Percentiles rank a stretch among this genome's conserved stretches.
Evolutionary conservation across 2,888 invertebrate genomes (phyloP).

Genomic region (Myathropa florea): DNA sequence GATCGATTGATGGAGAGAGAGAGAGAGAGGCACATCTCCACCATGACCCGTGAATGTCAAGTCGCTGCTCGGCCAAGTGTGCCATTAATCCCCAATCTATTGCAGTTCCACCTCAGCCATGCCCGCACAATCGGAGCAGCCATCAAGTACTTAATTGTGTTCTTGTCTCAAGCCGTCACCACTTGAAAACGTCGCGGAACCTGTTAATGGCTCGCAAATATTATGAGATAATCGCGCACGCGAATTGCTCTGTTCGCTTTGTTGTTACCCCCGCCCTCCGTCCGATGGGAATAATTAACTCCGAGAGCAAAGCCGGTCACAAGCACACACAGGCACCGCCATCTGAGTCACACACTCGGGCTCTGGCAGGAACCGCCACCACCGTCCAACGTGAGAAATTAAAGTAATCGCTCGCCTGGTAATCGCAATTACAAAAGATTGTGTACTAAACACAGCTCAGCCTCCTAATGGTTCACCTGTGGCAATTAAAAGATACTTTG

Average conservation of each 20-base stretch:
- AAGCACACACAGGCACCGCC: background rate
- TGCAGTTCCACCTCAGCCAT: background rate
- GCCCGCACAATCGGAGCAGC: background rate
- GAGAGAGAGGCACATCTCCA: background rate
- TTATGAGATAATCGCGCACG: slow-evolving; percentile 64
- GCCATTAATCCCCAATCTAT: background rate
- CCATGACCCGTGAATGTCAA: slow-evolving; percentile 16
- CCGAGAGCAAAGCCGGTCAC: slow-evolving; percentile 6
- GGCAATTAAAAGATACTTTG: slow-evolving; percentile 62
- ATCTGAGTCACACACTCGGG: slow-evolving; percentile 31
- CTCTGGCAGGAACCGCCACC: slow-evolving; percentile 4
- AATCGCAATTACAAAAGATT: slow-evolving; percentile 54
- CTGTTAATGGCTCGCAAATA: slow-evolving; percentile 58
- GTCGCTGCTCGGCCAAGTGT: background rate
- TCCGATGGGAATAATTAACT: slow-evolving; percentile 40
- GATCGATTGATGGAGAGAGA: background rate
- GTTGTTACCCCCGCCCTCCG: slow-evolving; percentile 2
- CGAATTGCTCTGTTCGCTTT: slow-evolving; percentile 52
- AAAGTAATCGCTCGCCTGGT: slow-evolving; percentile 53
- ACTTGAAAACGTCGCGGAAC: slow-evolving; percentile 54
- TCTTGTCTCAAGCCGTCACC: slow-evolving; percentile 46
- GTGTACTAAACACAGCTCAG: slow-evolving; percentile 40
- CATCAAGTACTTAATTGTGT: slow-evolving; percentile 45
- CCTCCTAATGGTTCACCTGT: slow-evolving; percentile 60
- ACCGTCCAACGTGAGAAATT: slow-evolving; percentile 61